Evolutionary conservation across 1,140 invertebrate species (phyloP).

Genomic region (Aleiodes sp.): DNA sequence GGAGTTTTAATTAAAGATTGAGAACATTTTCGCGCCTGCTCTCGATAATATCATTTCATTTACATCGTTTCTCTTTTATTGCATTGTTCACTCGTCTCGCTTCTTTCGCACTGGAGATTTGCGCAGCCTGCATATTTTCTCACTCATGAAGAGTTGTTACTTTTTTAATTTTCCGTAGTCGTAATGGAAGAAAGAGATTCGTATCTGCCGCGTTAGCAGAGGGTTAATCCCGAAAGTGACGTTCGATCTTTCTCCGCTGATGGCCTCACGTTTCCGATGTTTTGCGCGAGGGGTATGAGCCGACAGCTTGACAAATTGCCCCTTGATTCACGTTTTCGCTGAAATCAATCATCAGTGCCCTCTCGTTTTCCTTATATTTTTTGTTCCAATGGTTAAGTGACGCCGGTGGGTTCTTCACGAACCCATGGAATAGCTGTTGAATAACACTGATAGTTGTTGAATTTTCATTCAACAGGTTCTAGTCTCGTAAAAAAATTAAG

Average conservation of each 20-base stretch:
- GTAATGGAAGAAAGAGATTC: conserved; percentile 37
- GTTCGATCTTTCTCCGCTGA: conserved; percentile 28
- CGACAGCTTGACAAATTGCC: conserved; percentile 63
- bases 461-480: too few species aligned
- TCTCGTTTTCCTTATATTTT: background rate
- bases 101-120: conserved; percentile 13
- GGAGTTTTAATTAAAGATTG: conserved; percentile 15
- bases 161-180: background rate
- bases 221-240: conserved; percentile 11
- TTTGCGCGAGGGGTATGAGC: conserved; percentile 17
- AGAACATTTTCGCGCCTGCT: background rate
- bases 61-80: conserved; percentile 1
- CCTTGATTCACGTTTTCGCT: conserved; percentile 62
- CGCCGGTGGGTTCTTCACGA: background rate
- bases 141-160: conserved; percentile 18
- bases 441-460: too few species aligned
- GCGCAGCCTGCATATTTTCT: conserved; percentile 7
- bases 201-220: conserved; percentile 40
- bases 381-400: background rate
- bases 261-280: background rate
- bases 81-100: background rate
- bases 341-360: conserved; percentile 61
- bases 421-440: too few species aligned
- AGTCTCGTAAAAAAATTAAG: too few species aligned
- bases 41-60: background rate